Percentiles rank a stretch among this genome's conserved stretches.
Conservation (phyloP, 2,888 invertebrate genomes). For the Cerceris rybyensis region DNA sequence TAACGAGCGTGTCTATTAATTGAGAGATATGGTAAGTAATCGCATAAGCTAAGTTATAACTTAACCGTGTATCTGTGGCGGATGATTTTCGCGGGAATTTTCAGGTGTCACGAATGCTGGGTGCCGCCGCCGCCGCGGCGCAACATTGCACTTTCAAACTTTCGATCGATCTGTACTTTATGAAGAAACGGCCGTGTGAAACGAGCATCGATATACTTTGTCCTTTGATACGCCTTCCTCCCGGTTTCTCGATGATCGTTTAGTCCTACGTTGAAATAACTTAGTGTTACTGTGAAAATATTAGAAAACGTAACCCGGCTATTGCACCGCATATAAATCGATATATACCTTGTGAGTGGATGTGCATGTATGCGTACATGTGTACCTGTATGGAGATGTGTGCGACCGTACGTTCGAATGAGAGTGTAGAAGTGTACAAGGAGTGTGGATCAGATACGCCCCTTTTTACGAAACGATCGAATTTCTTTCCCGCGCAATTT, state of each 20-base stretch:
- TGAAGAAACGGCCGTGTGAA: conserved; percentile 14
- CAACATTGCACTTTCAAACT: conserved; percentile 62
- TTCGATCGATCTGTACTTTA: conserved; percentile 53
- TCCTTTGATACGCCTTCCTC: conserved; percentile 12
- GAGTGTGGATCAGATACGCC: conserved; percentile 64
- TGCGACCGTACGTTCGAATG: conserved; percentile 1
- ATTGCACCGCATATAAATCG: conserved; percentile 68
- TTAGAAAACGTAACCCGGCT: conserved; percentile 39
- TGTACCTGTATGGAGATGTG: conserved; percentile 9
- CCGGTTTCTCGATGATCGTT: background rate
- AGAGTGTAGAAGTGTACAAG: conserved; percentile 20
- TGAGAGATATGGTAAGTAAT: conserved; percentile 73
- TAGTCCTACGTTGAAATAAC: background rate
- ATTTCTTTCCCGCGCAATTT: conserved; percentile 72
- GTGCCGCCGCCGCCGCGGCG: conserved; percentile 65
- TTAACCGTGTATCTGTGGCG: conserved; percentile 27
- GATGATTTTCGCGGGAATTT: conserved; percentile 74
- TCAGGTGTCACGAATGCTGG: conserved; percentile 64
- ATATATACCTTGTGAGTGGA: conserved; percentile 56
- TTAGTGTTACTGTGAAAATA: conserved; percentile 51
- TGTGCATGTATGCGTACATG: background rate
- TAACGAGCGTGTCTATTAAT: conserved; percentile 49
- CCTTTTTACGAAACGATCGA: conserved; percentile 63
- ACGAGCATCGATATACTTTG: conserved; percentile 24
- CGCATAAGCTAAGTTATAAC: conserved; percentile 17